Base-by-base conservation (phyloP, 2,888 invertebrate genomes). In the Scotopteryx bipunctaria region DNA sequence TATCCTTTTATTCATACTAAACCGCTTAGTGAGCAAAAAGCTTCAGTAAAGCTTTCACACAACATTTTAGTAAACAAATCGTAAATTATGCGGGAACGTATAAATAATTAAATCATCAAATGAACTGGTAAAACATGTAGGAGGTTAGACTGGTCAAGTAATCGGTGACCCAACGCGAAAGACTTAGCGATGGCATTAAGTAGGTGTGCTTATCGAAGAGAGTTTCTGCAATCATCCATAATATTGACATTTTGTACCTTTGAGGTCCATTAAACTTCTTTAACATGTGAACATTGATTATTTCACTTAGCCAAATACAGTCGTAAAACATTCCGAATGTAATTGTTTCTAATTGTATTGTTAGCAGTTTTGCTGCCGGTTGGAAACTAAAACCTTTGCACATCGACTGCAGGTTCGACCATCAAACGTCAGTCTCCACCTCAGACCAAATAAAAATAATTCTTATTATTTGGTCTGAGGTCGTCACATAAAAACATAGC, bases 101-200 rank as follows among this genome's bases (percentile, higher is more conserved):
- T 40, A 40, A 47, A 36, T 48, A 41, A 48, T 48, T 25, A 32
- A 43, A 37, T 50, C 44, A 16, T 51, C 44, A 45, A 33, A 44
- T 13, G 38, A 44, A 51, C 44, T 44, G 46, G 52, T 42, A 42
- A 38, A 46, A 53, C 38, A 46, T 32, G 52, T 43, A 23, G 43
- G 32, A 41, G 37, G 53, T 41, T 41, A 41, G 15, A 15, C 21
- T 37, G 43, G 38, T 37, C 43, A 50, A 37, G 44, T 44, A 33
- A 44, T 44, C 44, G 21, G 33, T 51, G 44, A 51, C 44, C 50
- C 23, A 44, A 33, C 44, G 44, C 33, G 21, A 37, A 13, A 37
- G 31, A 38, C 38, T 38, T 44, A 19, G 33, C 25, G 5, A 5
- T 43, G 36, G 32, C 6, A 37, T 32, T 37, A 37, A 8, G 41